Percentiles rank a stretch among this genome's conserved stretches.
These are phyloP conservation scores for Psophia crepitans DNA, from an alignment of 2,113 vertebrate genomes.

Conservation along the genomic window DNA sequence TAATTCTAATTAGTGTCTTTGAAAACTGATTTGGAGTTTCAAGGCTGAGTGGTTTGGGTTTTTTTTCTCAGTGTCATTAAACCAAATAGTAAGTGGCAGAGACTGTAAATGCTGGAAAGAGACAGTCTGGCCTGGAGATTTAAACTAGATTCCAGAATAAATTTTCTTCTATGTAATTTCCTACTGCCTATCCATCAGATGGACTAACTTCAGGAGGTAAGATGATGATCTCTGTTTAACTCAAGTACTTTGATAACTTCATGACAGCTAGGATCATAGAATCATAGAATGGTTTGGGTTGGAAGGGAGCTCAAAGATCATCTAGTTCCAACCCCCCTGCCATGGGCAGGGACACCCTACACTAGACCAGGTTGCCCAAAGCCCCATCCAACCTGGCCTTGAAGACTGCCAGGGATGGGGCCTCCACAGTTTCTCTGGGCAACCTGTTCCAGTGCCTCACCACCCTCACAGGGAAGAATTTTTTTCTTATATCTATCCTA, in stretches of 20 bases:
- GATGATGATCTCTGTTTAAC: background rate
- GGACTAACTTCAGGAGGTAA: background rate
- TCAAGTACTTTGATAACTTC: background rate
- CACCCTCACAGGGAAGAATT: too few species aligned
- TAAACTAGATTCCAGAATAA: background rate
- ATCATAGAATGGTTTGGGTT: too few species aligned
- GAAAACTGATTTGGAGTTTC: background rate
- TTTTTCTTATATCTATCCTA: too few species aligned
- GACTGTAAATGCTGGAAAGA: background rate
- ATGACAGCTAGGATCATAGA: background rate
- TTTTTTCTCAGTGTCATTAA: background rate
- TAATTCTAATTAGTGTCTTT: background rate
- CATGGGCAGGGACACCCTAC: too few species aligned
- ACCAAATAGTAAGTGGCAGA: background rate
- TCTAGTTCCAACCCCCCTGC: too few species aligned
- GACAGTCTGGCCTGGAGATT: background rate
- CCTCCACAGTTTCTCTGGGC: too few species aligned
- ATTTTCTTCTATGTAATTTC: background rate
- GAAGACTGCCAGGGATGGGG: too few species aligned
- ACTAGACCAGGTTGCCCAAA: too few species aligned
- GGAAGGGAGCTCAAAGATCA: too few species aligned
- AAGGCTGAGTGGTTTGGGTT: background rate
- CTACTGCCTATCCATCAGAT: background rate
- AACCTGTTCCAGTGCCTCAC: too few species aligned
- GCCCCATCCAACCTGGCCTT: too few species aligned